These are phyloP conservation scores for Spodoptera litura DNA, from an alignment of 1,140 invertebrate species.

Conservation along the genomic window DNA sequence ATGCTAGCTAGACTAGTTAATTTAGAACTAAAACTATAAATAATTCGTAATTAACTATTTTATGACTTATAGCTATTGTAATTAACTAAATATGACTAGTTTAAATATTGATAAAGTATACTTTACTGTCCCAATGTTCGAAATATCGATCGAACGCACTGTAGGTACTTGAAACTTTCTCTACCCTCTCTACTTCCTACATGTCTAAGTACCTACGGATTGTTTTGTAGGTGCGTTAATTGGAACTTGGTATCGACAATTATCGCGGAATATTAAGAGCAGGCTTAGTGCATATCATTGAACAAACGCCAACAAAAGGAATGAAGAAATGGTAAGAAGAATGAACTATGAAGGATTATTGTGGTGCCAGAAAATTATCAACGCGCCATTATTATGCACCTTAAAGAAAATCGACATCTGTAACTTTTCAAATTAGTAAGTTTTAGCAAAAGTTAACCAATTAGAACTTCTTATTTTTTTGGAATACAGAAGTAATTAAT, in stretches of 20 bases:
- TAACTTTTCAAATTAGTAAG: slow-evolving; percentile 4
- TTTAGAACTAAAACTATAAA: slow-evolving; percentile 30
- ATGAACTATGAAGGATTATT: slow-evolving; percentile 16
- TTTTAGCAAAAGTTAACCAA: neutral
- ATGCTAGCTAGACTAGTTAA: slow-evolving; percentile 36
- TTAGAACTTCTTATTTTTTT: slow-evolving; percentile 1
- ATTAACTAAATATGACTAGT: slow-evolving; percentile 27
- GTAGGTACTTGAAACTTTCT: slow-evolving; percentile 6
- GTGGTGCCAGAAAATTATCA: slow-evolving; percentile 5
- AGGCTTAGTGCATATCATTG: neutral
- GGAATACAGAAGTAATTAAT: neutral
- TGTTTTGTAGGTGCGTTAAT: slow-evolving; percentile 1
- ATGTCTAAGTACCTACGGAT: neutral
- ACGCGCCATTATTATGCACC: slow-evolving; percentile 34
- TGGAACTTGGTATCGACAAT: neutral
- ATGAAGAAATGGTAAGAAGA: slow-evolving; percentile 6
- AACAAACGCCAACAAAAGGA: slow-evolving; percentile 27
- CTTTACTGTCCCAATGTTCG: neutral
- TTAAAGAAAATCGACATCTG: slow-evolving; percentile 12
- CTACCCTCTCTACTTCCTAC: slow-evolving; percentile 7
- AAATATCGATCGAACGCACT: no score
- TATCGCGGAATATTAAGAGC: slow-evolving; percentile 28
- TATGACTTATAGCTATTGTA: slow-evolving; percentile 33
- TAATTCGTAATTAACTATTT: slow-evolving; percentile 11
- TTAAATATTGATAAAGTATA: slow-evolving; percentile 6